Conservation (phyloP, 1,140 invertebrate species). For the Laupala kohalensis region DNA sequence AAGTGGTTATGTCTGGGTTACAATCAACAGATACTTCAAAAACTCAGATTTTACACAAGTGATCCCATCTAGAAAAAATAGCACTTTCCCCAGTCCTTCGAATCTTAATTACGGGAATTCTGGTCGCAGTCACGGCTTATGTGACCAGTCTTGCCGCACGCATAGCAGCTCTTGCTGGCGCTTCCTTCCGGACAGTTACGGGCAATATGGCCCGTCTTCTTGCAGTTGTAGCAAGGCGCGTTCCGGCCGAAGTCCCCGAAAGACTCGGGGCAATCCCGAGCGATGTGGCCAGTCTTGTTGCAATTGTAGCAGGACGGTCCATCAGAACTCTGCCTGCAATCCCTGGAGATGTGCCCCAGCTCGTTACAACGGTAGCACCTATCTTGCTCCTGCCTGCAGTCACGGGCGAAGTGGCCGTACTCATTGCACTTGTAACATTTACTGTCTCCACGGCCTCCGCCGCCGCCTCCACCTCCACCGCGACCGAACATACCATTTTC, state of each 20-base stretch:
- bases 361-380: constrained; percentile 74
- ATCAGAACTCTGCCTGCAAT: constrained; percentile 38
- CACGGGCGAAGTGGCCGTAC: constrained; percentile 81
- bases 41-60: not conserved
- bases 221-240: constrained; percentile 76
- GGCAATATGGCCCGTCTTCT: constrained; percentile 77
- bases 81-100: not conserved
- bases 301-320: constrained; percentile 64
- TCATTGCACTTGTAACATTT: constrained; percentile 94
- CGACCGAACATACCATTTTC: constrained; percentile 33
- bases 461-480: constrained; percentile 36
- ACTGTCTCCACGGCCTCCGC: constrained; percentile 34
- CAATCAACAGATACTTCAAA: not conserved
- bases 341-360: constrained; percentile 78
- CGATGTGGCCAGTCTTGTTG: constrained; percentile 78
- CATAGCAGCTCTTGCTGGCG: constrained; percentile 32
- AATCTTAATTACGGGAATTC: constrained; percentile 6
- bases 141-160: constrained; percentile 32
- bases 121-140: constrained; percentile 33
- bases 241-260: constrained; percentile 33
- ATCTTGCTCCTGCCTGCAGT: constrained; percentile 72
- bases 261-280: constrained; percentile 27
- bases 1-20: not conserved
- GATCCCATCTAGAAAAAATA: not conserved
- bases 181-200: constrained; percentile 62